Conservation (phyloP, 2,888 invertebrate genomes). For the Habroteleia sp. region DNA sequence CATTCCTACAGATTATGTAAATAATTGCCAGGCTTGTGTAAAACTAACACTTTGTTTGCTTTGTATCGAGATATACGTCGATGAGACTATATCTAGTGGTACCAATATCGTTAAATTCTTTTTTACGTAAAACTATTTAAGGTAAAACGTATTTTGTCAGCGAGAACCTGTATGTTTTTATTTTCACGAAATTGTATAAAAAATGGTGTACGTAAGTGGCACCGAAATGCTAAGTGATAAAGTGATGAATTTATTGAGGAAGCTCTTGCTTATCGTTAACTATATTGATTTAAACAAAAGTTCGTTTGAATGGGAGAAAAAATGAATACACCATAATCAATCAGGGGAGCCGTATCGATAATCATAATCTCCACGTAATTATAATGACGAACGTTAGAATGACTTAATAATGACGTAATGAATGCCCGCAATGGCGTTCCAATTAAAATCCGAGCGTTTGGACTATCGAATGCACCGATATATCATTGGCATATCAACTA, state of each 20-base stretch:
- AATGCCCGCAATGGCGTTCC: conserved; percentile 34
- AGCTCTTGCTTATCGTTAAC: background rate
- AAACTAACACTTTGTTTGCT: conserved; percentile 13
- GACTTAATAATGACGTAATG: conserved; percentile 52
- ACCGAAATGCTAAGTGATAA: conserved; percentile 40
- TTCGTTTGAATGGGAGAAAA: conserved; percentile 3
- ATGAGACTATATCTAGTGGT: background rate
- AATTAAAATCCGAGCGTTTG: conserved; percentile 43
- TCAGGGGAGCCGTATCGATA: conserved; percentile 22
- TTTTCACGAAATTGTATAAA: too few relatives aligned
- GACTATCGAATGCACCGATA: conserved; percentile 1
- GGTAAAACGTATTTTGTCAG: too few relatives aligned
- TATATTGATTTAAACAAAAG: conserved; percentile 4
- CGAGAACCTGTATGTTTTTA: too few relatives aligned
- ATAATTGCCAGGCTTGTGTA: conserved; percentile 11
- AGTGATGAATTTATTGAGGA: conserved; percentile 27
- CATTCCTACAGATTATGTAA: conserved; percentile 29
- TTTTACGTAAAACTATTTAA: too few relatives aligned
- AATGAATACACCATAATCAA: conserved; percentile 9
- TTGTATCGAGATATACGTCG: background rate
- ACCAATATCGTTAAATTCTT: too few relatives aligned
- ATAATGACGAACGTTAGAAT: conserved; percentile 50
- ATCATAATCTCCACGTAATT: conserved; percentile 39
- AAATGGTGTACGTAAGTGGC: too few relatives aligned
- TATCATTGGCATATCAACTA: conserved; percentile 34